Conservation (phyloP, 35 echinoderm and acorn worm genomes). For the Acanthaster planci region DNA sequence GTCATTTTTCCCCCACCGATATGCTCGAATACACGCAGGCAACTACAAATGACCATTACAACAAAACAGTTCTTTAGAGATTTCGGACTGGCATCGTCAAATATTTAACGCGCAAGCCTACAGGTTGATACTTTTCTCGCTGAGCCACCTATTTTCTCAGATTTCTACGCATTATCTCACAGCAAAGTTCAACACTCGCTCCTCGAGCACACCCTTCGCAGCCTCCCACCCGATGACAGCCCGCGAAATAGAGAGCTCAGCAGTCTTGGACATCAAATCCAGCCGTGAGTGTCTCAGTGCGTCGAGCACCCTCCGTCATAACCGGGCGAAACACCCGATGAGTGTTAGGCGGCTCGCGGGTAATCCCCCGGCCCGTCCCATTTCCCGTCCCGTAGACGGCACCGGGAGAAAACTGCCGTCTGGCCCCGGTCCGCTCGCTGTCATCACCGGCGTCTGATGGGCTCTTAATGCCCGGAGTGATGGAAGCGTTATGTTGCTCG, state of each 20-base stretch:
- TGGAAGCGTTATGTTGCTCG: slow-evolving; percentile 17
- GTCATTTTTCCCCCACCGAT: no score
- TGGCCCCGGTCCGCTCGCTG: not conserved
- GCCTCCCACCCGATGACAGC: slow-evolving; percentile 12
- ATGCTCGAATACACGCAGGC: no score
- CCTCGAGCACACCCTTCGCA: not conserved
- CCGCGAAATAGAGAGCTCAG: slow-evolving; percentile 1
- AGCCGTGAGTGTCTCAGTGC: not conserved
- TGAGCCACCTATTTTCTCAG: not conserved
- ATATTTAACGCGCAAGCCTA: no score
- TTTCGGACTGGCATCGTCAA: no score
- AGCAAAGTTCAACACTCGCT: slow-evolving; percentile 13
- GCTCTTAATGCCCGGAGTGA: slow-evolving; percentile 2
- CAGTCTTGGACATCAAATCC: not conserved
- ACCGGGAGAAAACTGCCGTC: not conserved
- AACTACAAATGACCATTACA: no score
- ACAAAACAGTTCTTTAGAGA: no score
- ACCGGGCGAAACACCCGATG: no score
- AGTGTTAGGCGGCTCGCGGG: no score
- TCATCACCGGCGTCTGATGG: slow-evolving; percentile 13
- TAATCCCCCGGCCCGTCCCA: no score
- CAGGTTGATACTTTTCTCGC: not conserved
- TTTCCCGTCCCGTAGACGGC: not conserved
- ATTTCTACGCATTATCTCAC: not conserved
- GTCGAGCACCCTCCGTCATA: not conserved